Evolutionary conservation across 2,797 vertebrate species (phyloP).

Genomic region (Chiloscyllium punctatum): DNA sequence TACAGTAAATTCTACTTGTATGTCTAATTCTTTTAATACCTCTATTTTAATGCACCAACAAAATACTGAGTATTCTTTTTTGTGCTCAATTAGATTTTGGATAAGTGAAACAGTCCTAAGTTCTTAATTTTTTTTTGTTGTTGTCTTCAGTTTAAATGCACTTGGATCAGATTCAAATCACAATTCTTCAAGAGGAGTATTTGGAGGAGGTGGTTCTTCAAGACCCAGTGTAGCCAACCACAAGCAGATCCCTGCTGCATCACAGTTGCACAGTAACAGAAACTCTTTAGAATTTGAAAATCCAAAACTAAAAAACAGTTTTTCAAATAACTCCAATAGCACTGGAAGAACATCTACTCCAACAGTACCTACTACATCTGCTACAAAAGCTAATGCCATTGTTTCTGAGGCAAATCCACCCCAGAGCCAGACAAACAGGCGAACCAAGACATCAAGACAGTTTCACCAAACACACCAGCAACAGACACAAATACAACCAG

Average conservation of each 20-base stretch:
- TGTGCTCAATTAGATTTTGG: not conserved
- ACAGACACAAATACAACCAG: slow-evolving; percentile 54
- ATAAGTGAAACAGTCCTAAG: not conserved
- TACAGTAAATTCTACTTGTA: not conserved
- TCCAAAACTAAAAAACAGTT: slow-evolving; percentile 63
- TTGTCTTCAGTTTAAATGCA: slow-evolving; percentile 68
- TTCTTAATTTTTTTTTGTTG: slow-evolving; percentile 44
- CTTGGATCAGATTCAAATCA: slow-evolving; percentile 70
- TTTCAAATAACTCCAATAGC: slow-evolving; percentile 48
- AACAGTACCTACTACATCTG: slow-evolving; percentile 55
- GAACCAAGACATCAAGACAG: slow-evolving; percentile 63
- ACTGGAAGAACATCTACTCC: slow-evolving; percentile 70
- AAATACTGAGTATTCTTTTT: not conserved
- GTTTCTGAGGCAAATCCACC: slow-evolving; percentile 55
- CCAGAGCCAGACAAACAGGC: slow-evolving; percentile 68
- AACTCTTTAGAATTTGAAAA: slow-evolving; percentile 65
- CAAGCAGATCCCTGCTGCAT: slow-evolving; percentile 62
- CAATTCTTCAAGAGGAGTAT: slow-evolving; percentile 69
- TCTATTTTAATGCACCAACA: not conserved
- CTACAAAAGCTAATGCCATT: slow-evolving; percentile 44
- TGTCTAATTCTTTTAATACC: not conserved
- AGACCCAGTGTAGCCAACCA: slow-evolving; percentile 59
- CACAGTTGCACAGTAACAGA: slow-evolving; percentile 63
- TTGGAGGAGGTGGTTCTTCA: slow-evolving; percentile 62
- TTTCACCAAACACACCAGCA: slow-evolving; percentile 57